phyloP scores from a whole-genome alignment of 1,140 invertebrate genomes.

The Polypedilum pembai region DNA sequence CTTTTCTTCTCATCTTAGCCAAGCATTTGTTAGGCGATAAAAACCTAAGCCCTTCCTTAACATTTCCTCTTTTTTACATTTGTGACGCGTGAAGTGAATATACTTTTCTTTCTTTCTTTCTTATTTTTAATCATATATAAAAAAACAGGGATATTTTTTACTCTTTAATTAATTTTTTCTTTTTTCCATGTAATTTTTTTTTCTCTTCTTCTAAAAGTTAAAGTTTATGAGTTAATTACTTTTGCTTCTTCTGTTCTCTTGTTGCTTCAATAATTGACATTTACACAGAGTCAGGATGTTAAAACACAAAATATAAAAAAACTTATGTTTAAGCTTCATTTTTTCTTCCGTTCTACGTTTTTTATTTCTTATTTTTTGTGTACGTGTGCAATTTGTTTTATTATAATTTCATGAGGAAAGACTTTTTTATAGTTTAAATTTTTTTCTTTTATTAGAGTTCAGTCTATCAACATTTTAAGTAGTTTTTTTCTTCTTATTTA shows the following conservation, averaged over 20 bases:
- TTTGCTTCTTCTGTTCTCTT: not conserved
- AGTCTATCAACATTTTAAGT: constrained; percentile 12
- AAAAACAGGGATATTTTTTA: not conserved
- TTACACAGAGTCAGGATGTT: constrained; percentile 22
- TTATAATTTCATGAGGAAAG: not conserved
- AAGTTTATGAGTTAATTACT: constrained; percentile 6
- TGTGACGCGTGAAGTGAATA: not conserved
- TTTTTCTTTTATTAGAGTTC: not conserved
- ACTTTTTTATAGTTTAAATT: not conserved
- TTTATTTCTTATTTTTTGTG: too few relatives aligned
- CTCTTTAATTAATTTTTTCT: not conserved
- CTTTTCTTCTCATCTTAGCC: not conserved
- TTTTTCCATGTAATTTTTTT: not conserved
- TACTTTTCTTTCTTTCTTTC: not conserved
- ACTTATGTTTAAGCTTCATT: not conserved
- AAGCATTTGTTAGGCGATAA: not conserved
- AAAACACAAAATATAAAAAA: not conserved
- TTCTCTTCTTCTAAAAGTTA: not conserved
- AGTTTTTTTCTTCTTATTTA: not conserved
- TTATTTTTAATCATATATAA: not conserved
- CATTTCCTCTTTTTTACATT: not conserved
- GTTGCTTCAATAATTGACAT: constrained; percentile 21
- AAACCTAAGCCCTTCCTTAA: not conserved
- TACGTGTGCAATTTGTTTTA: too few relatives aligned
- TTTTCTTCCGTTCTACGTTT: not conserved